Percentiles rank a stretch among this genome's conserved stretches.
Evolutionary conservation across 2,888 invertebrate species (phyloP).

Genomic region (Oxyteleia sp.): DNA sequence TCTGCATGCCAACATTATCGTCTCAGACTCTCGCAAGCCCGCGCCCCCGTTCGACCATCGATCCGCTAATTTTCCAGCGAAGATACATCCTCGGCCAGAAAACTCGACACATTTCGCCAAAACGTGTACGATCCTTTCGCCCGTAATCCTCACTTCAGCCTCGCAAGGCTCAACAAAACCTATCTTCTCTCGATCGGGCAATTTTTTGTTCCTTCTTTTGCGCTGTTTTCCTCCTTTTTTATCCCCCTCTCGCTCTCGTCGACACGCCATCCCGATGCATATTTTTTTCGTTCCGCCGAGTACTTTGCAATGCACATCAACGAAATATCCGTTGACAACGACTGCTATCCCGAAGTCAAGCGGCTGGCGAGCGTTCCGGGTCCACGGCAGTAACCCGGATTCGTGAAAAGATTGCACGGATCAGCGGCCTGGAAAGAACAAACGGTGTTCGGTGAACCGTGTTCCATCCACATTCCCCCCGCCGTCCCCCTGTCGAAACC

Average conservation of each 20-base stretch:
- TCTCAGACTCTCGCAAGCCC: not conserved
- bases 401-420: conserved; percentile 87
- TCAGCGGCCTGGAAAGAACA: conserved; percentile 87
- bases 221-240: too few relatives aligned
- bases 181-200: conserved; percentile 21
- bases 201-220: conserved; percentile 6
- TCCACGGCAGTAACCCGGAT: conserved; percentile 84
- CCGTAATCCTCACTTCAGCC: conserved; percentile 39
- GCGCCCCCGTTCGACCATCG: conserved; percentile 1
- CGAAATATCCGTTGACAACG: conserved; percentile 77
- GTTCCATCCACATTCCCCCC: conserved; percentile 81
- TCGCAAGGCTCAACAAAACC: conserved; percentile 33
- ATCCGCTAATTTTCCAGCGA: conserved; percentile 30
- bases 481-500: conserved; percentile 44
- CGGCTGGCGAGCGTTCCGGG: conserved; percentile 78
- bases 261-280: conserved; percentile 62
- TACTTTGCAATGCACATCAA: conserved; percentile 73
- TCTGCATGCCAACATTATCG: conserved; percentile 24
- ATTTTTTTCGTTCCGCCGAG: conserved; percentile 71
- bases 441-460: conserved; percentile 86
- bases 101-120: conserved; percentile 6
- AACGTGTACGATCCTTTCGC: conserved; percentile 11
- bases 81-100: conserved; percentile 8
- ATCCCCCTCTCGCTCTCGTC: conserved; percentile 22
- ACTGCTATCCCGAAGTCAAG: conserved; percentile 73